A percentile compares a stretch with the other conserved stretches of the same genome.
phyloP scores from a whole-genome alignment of 2,113 vertebrate genomes.

The Mobula birostris region DNA sequence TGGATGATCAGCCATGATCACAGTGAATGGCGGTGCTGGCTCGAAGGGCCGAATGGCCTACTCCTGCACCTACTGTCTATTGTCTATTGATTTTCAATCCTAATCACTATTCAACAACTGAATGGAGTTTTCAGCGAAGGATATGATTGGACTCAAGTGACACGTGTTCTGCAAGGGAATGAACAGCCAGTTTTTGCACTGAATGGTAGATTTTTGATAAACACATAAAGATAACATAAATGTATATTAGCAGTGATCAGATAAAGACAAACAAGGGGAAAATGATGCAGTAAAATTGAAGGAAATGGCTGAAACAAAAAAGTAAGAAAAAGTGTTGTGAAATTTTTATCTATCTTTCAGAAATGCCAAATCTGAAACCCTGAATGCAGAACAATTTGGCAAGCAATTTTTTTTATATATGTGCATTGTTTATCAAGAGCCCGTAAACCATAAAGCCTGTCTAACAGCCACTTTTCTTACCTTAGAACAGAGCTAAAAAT shows the following conservation, averaged over 20 bases:
- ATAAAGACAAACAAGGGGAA: not conserved
- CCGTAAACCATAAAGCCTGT: not conserved
- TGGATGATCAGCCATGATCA: too few species aligned
- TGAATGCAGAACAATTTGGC: not conserved
- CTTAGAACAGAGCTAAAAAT: constrained; percentile 42
- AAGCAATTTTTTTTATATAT: not conserved
- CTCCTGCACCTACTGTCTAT: too few species aligned
- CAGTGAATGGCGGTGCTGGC: too few species aligned
- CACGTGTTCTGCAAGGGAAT: not conserved
- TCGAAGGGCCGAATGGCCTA: too few species aligned
- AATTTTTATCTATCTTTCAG: not conserved
- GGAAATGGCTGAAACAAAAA: not conserved
- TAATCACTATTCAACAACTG: not conserved
- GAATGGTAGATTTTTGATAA: not conserved
- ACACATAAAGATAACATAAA: not conserved
- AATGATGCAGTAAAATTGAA: not conserved
- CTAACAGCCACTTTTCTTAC: constrained; percentile 4
- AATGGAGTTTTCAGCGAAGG: not conserved
- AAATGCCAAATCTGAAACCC: not conserved
- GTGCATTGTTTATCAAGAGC: not conserved
- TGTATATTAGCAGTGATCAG: not conserved
- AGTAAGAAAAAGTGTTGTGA: not conserved
- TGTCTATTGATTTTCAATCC: not conserved
- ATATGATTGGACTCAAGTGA: not conserved
- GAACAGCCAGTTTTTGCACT: not conserved